Conservation (phyloP, 2,797 vertebrate genomes). For the Pangasius mekongensis region DNA sequence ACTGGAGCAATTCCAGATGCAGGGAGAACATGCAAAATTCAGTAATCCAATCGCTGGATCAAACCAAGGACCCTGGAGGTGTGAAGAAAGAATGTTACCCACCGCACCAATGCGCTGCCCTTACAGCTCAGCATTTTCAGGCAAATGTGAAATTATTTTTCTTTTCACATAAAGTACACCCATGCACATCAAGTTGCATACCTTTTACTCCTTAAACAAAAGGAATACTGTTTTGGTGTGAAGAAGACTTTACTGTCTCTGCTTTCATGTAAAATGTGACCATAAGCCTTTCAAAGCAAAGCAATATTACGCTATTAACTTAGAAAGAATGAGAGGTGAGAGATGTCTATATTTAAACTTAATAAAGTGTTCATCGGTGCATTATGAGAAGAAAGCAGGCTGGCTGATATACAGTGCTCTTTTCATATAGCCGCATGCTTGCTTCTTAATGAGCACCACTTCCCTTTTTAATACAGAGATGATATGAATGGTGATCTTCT, state of each 20-base stretch:
- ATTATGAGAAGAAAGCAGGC: conserved; percentile 33
- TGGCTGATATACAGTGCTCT: conserved; percentile 28
- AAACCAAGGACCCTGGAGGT: neutral
- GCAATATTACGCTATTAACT: neutral
- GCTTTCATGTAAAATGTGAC: neutral
- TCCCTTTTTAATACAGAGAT: conserved; percentile 35
- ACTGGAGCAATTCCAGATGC: neutral
- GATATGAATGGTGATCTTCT: conserved; percentile 36
- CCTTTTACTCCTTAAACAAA: neutral
- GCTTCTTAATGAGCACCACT: conserved; percentile 32
- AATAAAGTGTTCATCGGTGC: conserved; percentile 43
- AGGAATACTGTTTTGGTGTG: neutral
- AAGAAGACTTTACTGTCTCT: neutral
- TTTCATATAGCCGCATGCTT: conserved; percentile 33
- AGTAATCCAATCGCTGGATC: neutral
- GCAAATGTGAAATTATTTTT: neutral
- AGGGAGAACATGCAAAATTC: neutral
- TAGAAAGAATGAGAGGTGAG: neutral
- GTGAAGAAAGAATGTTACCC: neutral
- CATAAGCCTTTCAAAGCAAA: neutral
- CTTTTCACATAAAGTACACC: neutral
- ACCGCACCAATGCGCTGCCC: neutral
- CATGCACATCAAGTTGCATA: neutral
- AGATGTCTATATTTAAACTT: conserved; percentile 32
- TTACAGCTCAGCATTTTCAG: neutral